Base-by-base conservation (phyloP, 1,140 invertebrate species). In the Drosophila repleta region DNA sequence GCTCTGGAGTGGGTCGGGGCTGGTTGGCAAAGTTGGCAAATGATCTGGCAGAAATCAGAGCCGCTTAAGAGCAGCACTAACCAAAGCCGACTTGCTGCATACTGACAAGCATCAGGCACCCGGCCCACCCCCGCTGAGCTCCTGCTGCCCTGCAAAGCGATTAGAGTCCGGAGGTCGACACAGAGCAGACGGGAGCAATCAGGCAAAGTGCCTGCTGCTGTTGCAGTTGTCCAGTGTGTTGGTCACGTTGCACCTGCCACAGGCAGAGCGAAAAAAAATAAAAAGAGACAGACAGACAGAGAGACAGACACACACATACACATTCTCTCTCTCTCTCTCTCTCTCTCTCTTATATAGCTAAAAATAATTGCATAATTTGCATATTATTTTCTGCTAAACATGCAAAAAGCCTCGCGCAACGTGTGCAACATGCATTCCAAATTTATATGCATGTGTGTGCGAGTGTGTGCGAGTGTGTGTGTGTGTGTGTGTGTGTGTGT, bases 311-410 rank as follows among this genome's bases (percentile, higher is more conserved):
- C 60, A 43, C 37, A 60, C 41, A 63, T 11, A 77, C 17, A 43
- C 7, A 29, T 2, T 8, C 1, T 1, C 29, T 5, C 29, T 7
- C 29, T 29, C 29, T 5, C 29, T 7, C 29, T 29, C 29, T 5
- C 29, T 7, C 29, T 29, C 29, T 5, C 29, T 7, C 29, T 29
- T 46, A 79, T 26, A 65, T 35, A 79, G 84, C 83, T 82, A 87
- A 87, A 87, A 87, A 87, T 87, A 87, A 87, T 87, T 87, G 83
- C 83, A 87, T 87, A 87, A 87, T 87, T 87, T 87, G 83, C 83
- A 87, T 87, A 87, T 87, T 87, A 87, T 87, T 87, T 87, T 87
- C 79, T 87, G 83, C 83, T 87, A 87, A 87, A 87, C 82, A 88
- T 83, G 82, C 82, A 87, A 87, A 85, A 87, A 87, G 82, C 75